These are phyloP conservation scores for Volucella zonaria DNA, from an alignment of 2,888 invertebrate species.

Conservation along the genomic window DNA sequence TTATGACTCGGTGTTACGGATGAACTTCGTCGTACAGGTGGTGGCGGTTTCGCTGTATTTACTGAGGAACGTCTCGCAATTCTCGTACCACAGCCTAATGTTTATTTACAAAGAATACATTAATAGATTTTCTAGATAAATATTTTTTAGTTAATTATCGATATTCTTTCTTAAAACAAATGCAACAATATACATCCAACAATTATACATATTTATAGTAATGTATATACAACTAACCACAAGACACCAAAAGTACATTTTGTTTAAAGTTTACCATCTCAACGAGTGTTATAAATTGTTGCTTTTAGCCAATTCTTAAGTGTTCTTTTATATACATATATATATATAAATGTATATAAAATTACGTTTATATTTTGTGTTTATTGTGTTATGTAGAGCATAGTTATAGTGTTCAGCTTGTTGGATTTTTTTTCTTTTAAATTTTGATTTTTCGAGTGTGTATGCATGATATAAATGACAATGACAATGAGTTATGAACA, in stretches of 20 bases:
- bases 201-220: slow-evolving; percentile 46
- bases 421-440: slow-evolving; percentile 23
- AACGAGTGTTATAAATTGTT: slow-evolving; percentile 33
- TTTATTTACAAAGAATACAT: slow-evolving; percentile 44
- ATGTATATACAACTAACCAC: slow-evolving; percentile 66
- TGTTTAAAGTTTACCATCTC: slow-evolving; percentile 60
- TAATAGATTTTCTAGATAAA: slow-evolving; percentile 46
- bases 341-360: neutral
- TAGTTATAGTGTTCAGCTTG: slow-evolving; percentile 27
- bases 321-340: neutral
- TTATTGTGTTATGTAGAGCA: slow-evolving; percentile 27
- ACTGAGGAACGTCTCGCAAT: slow-evolving; percentile 82
- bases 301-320: slow-evolving; percentile 51
- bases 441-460: slow-evolving; percentile 56
- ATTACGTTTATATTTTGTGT: slow-evolving; percentile 19
- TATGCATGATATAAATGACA: slow-evolving; percentile 41
- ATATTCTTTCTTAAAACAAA: neutral
- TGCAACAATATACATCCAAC: slow-evolving; percentile 58
- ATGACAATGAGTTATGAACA: slow-evolving; percentile 66
- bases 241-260: slow-evolving; percentile 67
- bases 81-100: slow-evolving; percentile 79
- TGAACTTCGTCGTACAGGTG: slow-evolving; percentile 92
- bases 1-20: slow-evolving; percentile 83
- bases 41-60: slow-evolving; percentile 87
- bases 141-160: slow-evolving; percentile 18